phyloP scores from a whole-genome alignment of 2,797 vertebrate species.

The Sebastes elongatus region DNA sequence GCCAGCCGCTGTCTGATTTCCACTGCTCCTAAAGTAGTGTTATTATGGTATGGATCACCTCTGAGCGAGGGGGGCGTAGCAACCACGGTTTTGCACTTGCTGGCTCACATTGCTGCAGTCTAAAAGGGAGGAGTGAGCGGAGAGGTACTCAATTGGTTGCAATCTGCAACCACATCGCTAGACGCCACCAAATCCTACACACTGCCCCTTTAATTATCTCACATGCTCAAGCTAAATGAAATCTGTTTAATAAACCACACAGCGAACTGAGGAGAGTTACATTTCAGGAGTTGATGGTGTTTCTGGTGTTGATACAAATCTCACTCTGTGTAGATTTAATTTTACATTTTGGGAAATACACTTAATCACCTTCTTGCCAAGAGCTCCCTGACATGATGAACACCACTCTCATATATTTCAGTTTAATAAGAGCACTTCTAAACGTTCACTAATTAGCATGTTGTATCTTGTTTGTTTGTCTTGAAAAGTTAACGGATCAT shows the following conservation, averaged over 20 bases:
- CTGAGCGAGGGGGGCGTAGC: too few species aligned
- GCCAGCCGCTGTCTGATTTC: fast-evolving
- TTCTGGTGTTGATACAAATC: not conserved
- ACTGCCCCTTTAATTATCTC: not conserved
- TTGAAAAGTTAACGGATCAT: too few species aligned
- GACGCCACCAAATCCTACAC: too few species aligned
- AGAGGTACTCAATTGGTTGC: too few species aligned
- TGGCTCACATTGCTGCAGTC: too few species aligned
- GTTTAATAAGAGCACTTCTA: not conserved
- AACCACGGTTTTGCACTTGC: too few species aligned
- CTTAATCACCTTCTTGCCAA: not conserved
- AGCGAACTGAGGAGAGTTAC: not conserved
- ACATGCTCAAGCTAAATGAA: not conserved
- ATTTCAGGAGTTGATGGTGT: not conserved
- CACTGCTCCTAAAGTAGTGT: too few species aligned
- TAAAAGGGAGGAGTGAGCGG: too few species aligned
- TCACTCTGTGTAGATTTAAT: not conserved
- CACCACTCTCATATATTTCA: not conserved
- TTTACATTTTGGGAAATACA: not conserved
- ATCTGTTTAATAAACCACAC: not conserved
- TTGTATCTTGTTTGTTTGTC: too few species aligned
- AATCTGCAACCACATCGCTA: too few species aligned
- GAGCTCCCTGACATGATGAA: not conserved
- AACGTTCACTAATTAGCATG: not conserved
- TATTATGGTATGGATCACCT: too few species aligned